Percentiles rank a stretch among this genome's conserved stretches.
phyloP scores from a whole-genome alignment of 2,888 invertebrate species.

The Hirudinaria manillensis region DNA sequence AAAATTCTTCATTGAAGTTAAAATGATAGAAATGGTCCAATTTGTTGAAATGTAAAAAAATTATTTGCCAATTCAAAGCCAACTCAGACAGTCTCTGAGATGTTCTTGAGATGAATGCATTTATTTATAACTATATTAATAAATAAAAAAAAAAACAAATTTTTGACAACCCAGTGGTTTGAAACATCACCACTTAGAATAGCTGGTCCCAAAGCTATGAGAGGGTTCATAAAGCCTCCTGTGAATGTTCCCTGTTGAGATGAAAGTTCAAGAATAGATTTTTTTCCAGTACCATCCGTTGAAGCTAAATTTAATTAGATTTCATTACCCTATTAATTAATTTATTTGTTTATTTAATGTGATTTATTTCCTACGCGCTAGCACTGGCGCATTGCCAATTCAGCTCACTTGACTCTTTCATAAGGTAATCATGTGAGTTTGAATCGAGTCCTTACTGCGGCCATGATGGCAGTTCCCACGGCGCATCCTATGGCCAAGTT shows the following conservation, averaged over 20 bases:
- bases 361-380: too few relatives aligned
- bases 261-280: background rate
- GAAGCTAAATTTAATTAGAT: too few relatives aligned
- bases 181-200: slow-evolving; percentile 15
- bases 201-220: slow-evolving; percentile 26
- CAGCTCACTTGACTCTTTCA: too few relatives aligned
- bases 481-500: slow-evolving; percentile 24
- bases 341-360: background rate
- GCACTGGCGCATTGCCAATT: too few relatives aligned
- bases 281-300: background rate
- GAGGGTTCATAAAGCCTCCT: slow-evolving; percentile 26
- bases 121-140: too few relatives aligned
- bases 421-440: background rate
- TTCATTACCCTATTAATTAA: background rate
- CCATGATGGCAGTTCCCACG: slow-evolving; percentile 27
- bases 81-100: too few relatives aligned
- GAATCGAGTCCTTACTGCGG: slow-evolving; percentile 9
- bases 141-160: background rate
- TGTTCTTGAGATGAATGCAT: too few relatives aligned
- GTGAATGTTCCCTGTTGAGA: slow-evolving; percentile 26
- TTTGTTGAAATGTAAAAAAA: too few relatives aligned
- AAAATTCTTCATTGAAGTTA: too few relatives aligned
- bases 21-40: too few relatives aligned
- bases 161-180: slow-evolving; percentile 22
- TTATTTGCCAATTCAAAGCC: too few relatives aligned